Base-by-base conservation (phyloP, 2,113 vertebrate genomes). In the Pterocles orientalis region DNA sequence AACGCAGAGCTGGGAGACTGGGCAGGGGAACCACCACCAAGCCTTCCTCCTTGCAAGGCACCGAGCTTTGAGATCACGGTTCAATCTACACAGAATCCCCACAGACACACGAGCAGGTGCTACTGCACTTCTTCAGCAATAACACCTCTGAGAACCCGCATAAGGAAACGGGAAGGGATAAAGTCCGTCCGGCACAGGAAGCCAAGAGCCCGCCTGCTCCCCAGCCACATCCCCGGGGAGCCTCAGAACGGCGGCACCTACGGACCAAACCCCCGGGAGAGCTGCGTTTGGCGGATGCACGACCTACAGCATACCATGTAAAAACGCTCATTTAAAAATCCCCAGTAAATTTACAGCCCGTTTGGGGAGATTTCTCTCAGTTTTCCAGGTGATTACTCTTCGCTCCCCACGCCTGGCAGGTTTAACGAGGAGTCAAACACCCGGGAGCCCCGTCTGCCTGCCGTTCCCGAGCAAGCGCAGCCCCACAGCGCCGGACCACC, bases 231-330 rank as follows among this genome's bases (percentile, higher is more conserved):
- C 54, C 71, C 29, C 0, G 31, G 41, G 26, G 31, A 69, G 15
- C 48, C 48, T 33, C 1, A 23, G 2, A 48, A 34, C 20, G 2
- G 10, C 10, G 39, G 10, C 3, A 53, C 66, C 15, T 34, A 51
- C 0, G 6, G 36, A 31, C 14, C 26, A 18, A 43, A 69, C 3
- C 24, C 6, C 39, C 13, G 7, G 5, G 16, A 53, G 82, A 2
- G 14, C 29, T 56, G 2, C 10, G 2, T 3, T 79, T 39, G 10
- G 23, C 8, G 3, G 26, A 57, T 4, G 48, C 14, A 6, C 5
- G 2, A 20, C 1, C 16, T 12, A 9, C 0, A 45, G 28, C 0
- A 17, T 0, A 26, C 1, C 24, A 10, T 0, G 23, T 8, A 18
- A 53, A 68, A n/a, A 18, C 0, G 1, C 2, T 18, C 9, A 24